A percentile compares a stretch with the other conserved stretches of the same genome.
These are phyloP conservation scores for Oryctolagus cuniculus DNA, from an alignment of 2,113 vertebrate species.

Conservation along the genomic window DNA sequence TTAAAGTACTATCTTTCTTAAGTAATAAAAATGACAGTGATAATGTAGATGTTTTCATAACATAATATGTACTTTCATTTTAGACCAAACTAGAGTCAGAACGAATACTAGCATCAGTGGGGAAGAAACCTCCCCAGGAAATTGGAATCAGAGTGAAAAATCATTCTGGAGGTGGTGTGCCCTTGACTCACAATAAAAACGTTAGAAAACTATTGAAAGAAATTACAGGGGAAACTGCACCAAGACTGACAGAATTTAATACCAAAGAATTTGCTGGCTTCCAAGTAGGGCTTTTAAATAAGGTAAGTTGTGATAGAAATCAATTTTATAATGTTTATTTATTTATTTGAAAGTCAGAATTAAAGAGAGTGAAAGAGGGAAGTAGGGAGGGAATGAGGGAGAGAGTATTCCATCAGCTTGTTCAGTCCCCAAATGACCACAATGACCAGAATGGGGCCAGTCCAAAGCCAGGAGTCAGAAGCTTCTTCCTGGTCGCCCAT, in stretches of 20 bases:
- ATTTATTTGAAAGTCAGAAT: no score
- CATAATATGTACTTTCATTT: slow-evolving; percentile 86
- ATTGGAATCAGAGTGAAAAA: slow-evolving; percentile 94
- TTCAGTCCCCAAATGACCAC: no score
- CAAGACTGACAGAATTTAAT: slow-evolving; percentile 90
- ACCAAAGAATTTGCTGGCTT: slow-evolving; percentile 93
- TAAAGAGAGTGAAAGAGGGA: no score
- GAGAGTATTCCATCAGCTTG: no score
- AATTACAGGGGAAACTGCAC: slow-evolving; percentile 89
- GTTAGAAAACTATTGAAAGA: slow-evolving; percentile 93
- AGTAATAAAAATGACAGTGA: slow-evolving; percentile 71
- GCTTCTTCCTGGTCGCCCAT: no score
- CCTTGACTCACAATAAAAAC: slow-evolving; percentile 89
- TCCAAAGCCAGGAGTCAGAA: no score
- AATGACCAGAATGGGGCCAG: no score
- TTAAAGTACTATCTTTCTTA: slow-evolving; percentile 79
- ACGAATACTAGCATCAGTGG: slow-evolving; percentile 93
- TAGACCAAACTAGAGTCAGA: slow-evolving; percentile 94
- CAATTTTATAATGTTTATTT: neutral
- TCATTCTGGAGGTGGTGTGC: slow-evolving; percentile 90
- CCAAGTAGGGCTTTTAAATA: slow-evolving; percentile 93
- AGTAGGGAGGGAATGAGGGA: no score
- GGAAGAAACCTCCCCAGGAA: slow-evolving; percentile 94
- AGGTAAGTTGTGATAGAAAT: slow-evolving; percentile 86
- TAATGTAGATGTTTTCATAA: slow-evolving; percentile 83